Evolutionary conservation across 2,113 vertebrate genomes (phyloP).

Genomic region (Andinoacara biseriatus): DNA sequence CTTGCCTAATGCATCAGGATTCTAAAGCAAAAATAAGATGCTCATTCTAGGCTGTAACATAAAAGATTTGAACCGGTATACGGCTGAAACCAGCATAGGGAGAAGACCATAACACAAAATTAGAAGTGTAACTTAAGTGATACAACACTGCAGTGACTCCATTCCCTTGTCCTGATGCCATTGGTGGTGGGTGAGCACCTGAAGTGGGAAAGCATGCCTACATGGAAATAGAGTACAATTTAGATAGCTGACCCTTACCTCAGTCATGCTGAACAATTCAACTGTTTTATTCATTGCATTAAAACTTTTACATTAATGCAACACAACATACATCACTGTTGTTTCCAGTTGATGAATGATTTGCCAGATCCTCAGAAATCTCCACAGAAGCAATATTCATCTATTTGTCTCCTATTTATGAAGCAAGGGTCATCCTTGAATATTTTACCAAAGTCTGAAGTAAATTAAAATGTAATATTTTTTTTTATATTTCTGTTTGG

Average conservation of each 20-base stretch:
- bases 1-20: neutral
- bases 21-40: neutral
- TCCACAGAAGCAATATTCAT: rapidly evolving
- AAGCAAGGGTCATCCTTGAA: neutral
- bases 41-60: neutral
- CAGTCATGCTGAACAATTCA: neutral
- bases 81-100: neutral
- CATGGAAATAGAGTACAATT: neutral
- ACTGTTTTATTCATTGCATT: neutral
- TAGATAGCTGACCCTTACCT: neutral
- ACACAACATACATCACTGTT: no score
- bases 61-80: neutral
- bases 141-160: neutral
- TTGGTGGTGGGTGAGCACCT: rapidly evolving
- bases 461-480: no score
- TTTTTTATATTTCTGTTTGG: no score
- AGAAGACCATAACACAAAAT: neutral
- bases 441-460: no score
- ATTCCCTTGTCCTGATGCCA: neutral
- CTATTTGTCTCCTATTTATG: neutral
- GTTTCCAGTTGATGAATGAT: no score
- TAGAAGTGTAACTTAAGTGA: neutral
- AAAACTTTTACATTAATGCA: neutral
- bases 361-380: no score
- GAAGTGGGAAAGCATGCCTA: neutral